Base-by-base conservation (phyloP, 30 jellyfish, hydroid and myxozoan genomes). In the Calvadosia cruxmelitensis region DNA sequence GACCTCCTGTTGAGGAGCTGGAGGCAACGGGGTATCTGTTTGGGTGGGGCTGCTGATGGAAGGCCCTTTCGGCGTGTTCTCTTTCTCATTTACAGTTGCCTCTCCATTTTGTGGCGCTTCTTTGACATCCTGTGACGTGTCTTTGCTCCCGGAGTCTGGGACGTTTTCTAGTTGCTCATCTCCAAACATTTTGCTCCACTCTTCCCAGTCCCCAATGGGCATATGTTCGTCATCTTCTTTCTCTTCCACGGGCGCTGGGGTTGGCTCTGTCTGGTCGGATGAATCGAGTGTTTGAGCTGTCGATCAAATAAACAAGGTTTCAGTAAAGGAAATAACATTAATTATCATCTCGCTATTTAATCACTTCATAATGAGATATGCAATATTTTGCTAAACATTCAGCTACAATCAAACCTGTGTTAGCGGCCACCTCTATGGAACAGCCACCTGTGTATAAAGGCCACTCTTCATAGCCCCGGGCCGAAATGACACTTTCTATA, bases 171-270 rank as follows among this genome's bases (percentile, higher is more conserved):
- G 10, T 42, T 42, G 57, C 20, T 42, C 57, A 42, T 42, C 57
- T 10, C 32, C 66, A 26, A 23, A 26, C 74, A 65, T 65, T 30
- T 65, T 65, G 25, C 32, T 65, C 74, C 74, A 65, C 7, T 12
- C 66, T 32, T 65, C 74, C 74, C 74, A 65, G 25, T 65, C 74
- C 10, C 74, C 74, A 12, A 65, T 65, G 26, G 74, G 74, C 20
- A 13, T 30, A 65, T 65, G 74, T 16, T 65, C 66, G 25, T 30
- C 32, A 5, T 65, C 27, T 65, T 23, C 74, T 30, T 26, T 30
- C 25, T 65, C 32, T 25, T 65, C 74, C 7, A n/a, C 25, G 3
- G 66, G 12, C 20, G 10, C 15, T 42, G 10, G 57, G 15, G 10
- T 10, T 42, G 10, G 57, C 20, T 42, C 57, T 42, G 10, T 20